Evolutionary conservation across 2,888 invertebrate species (phyloP).

Genomic region (Athripsodes cinereus): DNA sequence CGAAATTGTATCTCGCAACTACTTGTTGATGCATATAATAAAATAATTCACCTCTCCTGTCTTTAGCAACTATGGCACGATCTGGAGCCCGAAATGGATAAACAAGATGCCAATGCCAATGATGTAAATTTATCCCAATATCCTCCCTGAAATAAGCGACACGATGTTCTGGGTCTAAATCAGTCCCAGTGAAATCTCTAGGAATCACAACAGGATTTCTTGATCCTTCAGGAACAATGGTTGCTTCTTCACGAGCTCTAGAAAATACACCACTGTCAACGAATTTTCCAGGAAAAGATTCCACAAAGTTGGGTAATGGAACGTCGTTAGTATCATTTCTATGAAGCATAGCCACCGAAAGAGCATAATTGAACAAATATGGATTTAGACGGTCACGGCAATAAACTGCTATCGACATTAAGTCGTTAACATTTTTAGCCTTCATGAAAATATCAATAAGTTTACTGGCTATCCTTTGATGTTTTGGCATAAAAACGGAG

Average conservation of each 20-base stretch:
- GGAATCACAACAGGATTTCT: conserved; percentile 68
- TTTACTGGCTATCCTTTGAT: conserved; percentile 57
- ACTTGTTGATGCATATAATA: conserved; percentile 63
- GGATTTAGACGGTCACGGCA: conserved; percentile 67
- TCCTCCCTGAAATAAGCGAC: conserved; percentile 82
- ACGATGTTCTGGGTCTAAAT: conserved; percentile 70
- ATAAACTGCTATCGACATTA: conserved; percentile 60
- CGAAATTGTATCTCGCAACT: conserved; percentile 42
- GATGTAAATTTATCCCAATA: conserved; percentile 78
- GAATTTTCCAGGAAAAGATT: conserved; percentile 78
- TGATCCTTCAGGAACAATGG: conserved; percentile 52
- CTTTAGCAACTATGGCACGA: conserved; percentile 47
- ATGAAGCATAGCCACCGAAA: conserved; percentile 66
- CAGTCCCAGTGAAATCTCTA: conserved; percentile 66
- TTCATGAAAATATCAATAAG: conserved; percentile 65
- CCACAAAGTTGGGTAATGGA: conserved; percentile 65
- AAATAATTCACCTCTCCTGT: conserved; percentile 60
- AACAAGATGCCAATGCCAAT: conserved; percentile 90
- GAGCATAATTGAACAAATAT: conserved; percentile 67
- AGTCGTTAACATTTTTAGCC: conserved; percentile 64
- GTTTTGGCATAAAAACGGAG: conserved; percentile 64
- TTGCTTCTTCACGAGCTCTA: conserved; percentile 64
- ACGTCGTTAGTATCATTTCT: conserved; percentile 64
- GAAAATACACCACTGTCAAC: conserved; percentile 67
- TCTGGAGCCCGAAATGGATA: conserved; percentile 68